Evolutionary conservation across 2,113 vertebrate genomes (phyloP).

Genomic region (Gobio gobio): DNA sequence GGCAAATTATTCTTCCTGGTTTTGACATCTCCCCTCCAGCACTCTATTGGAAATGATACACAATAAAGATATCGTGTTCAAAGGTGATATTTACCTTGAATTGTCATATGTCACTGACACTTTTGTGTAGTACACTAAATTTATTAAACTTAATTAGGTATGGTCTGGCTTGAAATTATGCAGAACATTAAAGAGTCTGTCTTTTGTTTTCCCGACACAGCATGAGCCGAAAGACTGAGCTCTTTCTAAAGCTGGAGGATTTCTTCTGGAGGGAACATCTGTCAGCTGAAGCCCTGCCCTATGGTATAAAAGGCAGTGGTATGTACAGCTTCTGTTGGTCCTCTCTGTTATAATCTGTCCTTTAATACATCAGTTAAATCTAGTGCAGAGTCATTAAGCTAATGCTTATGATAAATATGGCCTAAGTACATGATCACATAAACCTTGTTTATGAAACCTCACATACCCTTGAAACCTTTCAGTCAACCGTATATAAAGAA

Average conservation of each 20-base stretch:
- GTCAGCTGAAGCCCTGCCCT: slow-evolving; percentile 82
- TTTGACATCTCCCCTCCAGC: too few relatives aligned
- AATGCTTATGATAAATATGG: slow-evolving; percentile 6
- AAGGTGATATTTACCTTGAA: too few relatives aligned
- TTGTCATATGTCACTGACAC: too few relatives aligned
- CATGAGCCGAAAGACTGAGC: slow-evolving; percentile 67
- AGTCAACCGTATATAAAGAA: not conserved
- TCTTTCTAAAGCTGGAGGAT: slow-evolving; percentile 89
- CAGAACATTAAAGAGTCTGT: not conserved
- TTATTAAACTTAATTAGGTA: too few relatives aligned
- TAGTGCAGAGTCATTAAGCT: not conserved
- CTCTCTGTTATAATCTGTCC: slow-evolving; percentile 3
- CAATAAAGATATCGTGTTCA: too few relatives aligned
- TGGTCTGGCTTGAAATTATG: too few relatives aligned
- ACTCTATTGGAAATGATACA: too few relatives aligned
- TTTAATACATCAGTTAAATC: not conserved
- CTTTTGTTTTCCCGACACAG: slow-evolving; percentile 62
- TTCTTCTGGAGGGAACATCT: slow-evolving; percentile 87
- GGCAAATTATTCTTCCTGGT: too few relatives aligned
- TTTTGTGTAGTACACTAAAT: too few relatives aligned
- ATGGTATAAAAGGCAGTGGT: slow-evolving; percentile 91
- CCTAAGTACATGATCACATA: not conserved
- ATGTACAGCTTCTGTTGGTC: slow-evolving; percentile 62
- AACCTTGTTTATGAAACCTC: not conserved
- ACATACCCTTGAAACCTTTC: not conserved